These are phyloP conservation scores for Meteorus sp. DNA, from an alignment of 1,140 invertebrate species.

Conservation along the genomic window DNA sequence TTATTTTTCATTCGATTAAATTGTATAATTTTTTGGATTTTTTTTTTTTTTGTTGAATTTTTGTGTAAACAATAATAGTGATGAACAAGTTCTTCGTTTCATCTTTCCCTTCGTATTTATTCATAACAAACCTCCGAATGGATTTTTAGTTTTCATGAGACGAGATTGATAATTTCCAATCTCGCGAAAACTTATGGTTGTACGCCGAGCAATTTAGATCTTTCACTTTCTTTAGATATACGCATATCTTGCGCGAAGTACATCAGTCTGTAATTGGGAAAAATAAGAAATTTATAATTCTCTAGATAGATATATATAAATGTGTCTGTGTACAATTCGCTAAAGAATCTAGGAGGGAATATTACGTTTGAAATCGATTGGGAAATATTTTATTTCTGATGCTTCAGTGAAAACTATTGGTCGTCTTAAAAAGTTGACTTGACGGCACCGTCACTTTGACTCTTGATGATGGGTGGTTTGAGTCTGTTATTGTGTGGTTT, in stretches of 20 bases:
- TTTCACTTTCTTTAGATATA: too few relatives aligned
- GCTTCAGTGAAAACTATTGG: not conserved
- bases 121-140: not conserved
- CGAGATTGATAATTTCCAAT: too few relatives aligned
- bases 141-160: too few relatives aligned
- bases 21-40: not conserved
- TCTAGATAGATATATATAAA: too few relatives aligned
- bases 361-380: not conserved
- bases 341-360: not conserved
- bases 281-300: too few relatives aligned
- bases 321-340: too few relatives aligned
- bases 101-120: not conserved
- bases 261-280: too few relatives aligned
- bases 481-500: slow-evolving; percentile 89
- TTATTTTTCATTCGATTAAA: not conserved
- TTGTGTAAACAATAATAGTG: too few relatives aligned
- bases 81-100: not conserved
- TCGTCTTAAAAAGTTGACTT: slow-evolving; percentile 4
- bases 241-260: too few relatives aligned
- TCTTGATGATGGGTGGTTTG: slow-evolving; percentile 59
- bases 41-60: too few relatives aligned
- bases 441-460: slow-evolving; percentile 23
- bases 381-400: not conserved
- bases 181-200: too few relatives aligned
- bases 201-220: too few relatives aligned